Percentiles rank a stretch among this genome's conserved stretches.
These are phyloP conservation scores for Ormyrus thymus DNA, from an alignment of 2,888 invertebrate genomes.

Conservation along the genomic window DNA sequence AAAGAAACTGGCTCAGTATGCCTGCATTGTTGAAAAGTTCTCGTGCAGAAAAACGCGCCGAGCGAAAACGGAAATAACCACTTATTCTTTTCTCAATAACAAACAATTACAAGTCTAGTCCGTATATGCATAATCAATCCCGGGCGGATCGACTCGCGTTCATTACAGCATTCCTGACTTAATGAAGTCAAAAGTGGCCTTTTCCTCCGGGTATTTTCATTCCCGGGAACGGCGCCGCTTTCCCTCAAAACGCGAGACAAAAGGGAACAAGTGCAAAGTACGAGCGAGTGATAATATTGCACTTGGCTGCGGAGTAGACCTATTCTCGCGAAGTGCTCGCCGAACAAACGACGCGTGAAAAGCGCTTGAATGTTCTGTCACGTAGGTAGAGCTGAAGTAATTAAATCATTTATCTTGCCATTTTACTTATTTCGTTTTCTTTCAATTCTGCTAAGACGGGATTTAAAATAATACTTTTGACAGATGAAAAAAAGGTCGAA, in stretches of 20 bases:
- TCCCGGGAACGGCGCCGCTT: not conserved
- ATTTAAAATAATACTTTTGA: too few species aligned
- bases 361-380: too few species aligned
- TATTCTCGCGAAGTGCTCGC: too few species aligned
- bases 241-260: not conserved
- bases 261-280: too few species aligned
- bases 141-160: not conserved
- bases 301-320: too few species aligned
- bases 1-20: not conserved
- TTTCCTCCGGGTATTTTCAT: not conserved
- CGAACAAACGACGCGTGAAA: too few species aligned
- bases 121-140: not conserved
- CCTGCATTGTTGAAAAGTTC: not conserved
- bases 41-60: not conserved
- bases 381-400: too few species aligned
- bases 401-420: too few species aligned
- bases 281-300: too few species aligned
- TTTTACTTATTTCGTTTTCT: too few species aligned
- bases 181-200: not conserved
- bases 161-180: not conserved
- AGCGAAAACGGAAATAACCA: not conserved
- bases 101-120: not conserved
- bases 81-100: slow-evolving; percentile 3
- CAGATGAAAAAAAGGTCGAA: too few species aligned
- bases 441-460: too few species aligned